A percentile compares a stretch with the other conserved stretches of the same genome.
phyloP scores from a whole-genome alignment of 2,113 vertebrate species.

The Columba livia region DNA sequence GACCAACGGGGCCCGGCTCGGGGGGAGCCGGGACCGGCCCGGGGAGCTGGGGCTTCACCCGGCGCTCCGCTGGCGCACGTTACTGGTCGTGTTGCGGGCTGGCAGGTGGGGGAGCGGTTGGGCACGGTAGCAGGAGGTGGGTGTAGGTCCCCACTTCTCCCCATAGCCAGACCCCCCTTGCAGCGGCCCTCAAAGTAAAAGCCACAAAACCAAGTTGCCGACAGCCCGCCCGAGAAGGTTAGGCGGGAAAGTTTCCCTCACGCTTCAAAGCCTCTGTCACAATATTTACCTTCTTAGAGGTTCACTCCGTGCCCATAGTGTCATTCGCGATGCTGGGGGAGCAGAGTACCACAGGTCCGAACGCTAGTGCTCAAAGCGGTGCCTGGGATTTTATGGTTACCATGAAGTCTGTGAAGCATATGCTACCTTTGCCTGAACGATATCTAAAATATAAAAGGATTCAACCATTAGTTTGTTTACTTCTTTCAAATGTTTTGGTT shows the following conservation, averaged over 20 bases:
- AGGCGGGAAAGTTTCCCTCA: neutral
- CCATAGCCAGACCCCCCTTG: rapidly evolving
- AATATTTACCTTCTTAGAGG: rapidly evolving
- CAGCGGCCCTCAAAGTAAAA: neutral
- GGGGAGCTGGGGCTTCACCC: rapidly evolving
- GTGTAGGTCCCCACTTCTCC: neutral
- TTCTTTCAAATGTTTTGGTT: neutral
- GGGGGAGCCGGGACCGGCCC: no score
- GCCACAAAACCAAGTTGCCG: rapidly evolving
- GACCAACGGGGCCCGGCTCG: no score
- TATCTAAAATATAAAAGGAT: neutral
- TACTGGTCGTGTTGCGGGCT: rapidly evolving
- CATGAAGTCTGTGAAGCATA: neutral
- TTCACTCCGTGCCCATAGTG: rapidly evolving
- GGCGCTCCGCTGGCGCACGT: rapidly evolving
- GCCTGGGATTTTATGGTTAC: neutral
- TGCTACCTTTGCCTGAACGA: neutral
- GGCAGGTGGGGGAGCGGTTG: neutral
- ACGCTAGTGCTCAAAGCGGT: rapidly evolving
- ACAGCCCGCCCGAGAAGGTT: rapidly evolving
- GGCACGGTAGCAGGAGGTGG: neutral
- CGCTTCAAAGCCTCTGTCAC: neutral
- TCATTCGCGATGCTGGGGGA: rapidly evolving
- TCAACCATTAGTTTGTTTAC: neutral
- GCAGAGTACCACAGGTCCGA: rapidly evolving